Percentiles rank a stretch among this genome's conserved stretches.
Evolutionary conservation across 2,888 invertebrate species (phyloP).

Genomic region (Leptinotarsa tumamoca): DNA sequence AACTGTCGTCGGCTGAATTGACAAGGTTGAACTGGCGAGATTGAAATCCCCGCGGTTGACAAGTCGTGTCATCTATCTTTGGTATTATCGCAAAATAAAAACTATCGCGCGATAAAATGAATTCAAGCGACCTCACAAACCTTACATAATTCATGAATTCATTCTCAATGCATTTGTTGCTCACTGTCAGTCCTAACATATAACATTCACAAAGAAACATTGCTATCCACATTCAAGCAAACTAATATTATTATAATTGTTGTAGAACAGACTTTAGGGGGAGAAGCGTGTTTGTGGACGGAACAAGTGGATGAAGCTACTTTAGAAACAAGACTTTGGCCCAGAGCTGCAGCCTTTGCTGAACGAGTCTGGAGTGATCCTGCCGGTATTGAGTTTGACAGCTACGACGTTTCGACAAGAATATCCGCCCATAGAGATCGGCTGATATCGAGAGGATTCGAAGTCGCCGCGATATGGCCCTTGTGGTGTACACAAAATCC

Average conservation of each 20-base stretch:
- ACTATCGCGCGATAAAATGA: too few relatives aligned
- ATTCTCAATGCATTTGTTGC: too few relatives aligned
- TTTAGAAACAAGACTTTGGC: conserved; percentile 84
- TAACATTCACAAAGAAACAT: too few relatives aligned
- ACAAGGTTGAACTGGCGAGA: too few relatives aligned
- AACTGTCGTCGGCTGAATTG: too few relatives aligned
- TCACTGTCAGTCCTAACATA: too few relatives aligned
- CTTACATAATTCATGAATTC: too few relatives aligned
- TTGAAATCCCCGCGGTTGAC: too few relatives aligned
- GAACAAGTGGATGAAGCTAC: conserved; percentile 81
- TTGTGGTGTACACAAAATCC: conserved; percentile 80
- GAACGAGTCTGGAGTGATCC: conserved; percentile 81
- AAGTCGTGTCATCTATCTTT: too few relatives aligned
- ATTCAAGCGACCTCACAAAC: too few relatives aligned
- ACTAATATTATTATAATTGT: not conserved
- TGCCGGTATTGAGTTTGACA: conserved; percentile 58
- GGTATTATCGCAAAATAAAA: too few relatives aligned
- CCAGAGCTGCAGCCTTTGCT: conserved; percentile 81
- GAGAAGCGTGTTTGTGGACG: conserved; percentile 85
- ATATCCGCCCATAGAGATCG: conserved; percentile 74
- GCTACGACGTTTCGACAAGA: conserved; percentile 73
- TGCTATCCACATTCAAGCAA: not conserved
- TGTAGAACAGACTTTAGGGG: conserved; percentile 71
- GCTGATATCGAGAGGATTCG: conserved; percentile 72
- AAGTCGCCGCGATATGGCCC: conserved; percentile 79